Evolutionary conservation across 2,113 vertebrate species (phyloP), one percentile per base, ranked within the genome.

Genomic region (Paracanthobrama guichenoti): DNA sequence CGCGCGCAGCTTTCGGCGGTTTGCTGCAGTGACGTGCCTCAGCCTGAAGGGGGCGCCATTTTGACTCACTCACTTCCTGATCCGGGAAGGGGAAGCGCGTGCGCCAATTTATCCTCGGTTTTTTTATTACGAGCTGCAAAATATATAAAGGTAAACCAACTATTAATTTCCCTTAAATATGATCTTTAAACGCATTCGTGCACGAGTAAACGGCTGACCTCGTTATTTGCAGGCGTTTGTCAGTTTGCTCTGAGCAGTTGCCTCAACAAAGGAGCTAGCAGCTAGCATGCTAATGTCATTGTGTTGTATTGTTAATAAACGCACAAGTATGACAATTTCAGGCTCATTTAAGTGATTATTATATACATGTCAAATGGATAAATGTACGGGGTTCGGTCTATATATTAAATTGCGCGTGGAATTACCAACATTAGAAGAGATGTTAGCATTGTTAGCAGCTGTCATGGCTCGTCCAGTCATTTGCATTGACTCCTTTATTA

Each of bases 21-120:
- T 44, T 79, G n/a, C 39, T 79, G 77, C 59, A 64, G 59, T 80
- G 48, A 4, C 84, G 12, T n/a, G 53, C 39, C 16, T 59, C 31
- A 11, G 24, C 62, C 74, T 86, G 53, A 78, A 73, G 76, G 66
- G 64, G 81, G 82, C 86, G 81, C n/a, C 10, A n/a, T 26, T 48
- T 26, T 35, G 18, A 53, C 42, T 48, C 83, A 87, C 53, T 71
- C 83, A 88, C 86, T 90, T 90, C 89, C 89, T 88, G 87, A 78
- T 87, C 35, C 48, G 77, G 88, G 82, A 31, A 55, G 66, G 48
- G 84, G 84, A 86, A 88, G 80, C 87, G 75, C 67, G 86, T 60
- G 66, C 74, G 87, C 71, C 72, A 72, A 64, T 71, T 84, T 87
- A 85, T 83, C 42, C 67, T 85, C 6, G 9, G 69, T 24, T 53